These are phyloP conservation scores for Anomalospiza imberbis DNA, from an alignment of 2,797 vertebrate species.

Conservation along the genomic window DNA sequence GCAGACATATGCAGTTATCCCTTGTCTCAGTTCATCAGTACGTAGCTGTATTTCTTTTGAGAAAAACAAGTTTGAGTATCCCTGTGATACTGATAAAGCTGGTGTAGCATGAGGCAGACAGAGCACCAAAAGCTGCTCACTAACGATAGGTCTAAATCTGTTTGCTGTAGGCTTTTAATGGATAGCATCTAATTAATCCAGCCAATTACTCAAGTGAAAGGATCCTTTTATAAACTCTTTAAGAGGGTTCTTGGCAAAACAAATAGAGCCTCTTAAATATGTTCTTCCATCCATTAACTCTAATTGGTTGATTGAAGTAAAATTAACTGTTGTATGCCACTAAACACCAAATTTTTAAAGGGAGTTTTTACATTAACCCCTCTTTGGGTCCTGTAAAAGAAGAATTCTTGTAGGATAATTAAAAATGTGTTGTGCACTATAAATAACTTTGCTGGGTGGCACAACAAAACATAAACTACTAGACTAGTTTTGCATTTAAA, in stretches of 20 bases:
- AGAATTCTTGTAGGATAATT: constrained; percentile 23
- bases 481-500: constrained; percentile 36
- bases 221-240: constrained; percentile 35
- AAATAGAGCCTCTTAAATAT: constrained; percentile 24
- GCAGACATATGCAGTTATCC: neutral
- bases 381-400: constrained; percentile 11
- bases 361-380: constrained; percentile 10
- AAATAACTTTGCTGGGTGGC: constrained; percentile 6
- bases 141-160: neutral
- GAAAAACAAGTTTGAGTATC: neutral
- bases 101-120: neutral
- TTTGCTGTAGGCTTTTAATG: constrained; percentile 6
- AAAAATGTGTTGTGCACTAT: neutral
- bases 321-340: constrained; percentile 44
- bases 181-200: constrained; percentile 35
- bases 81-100: neutral
- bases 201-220: neutral
- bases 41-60: neutral
- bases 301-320: constrained; percentile 46
- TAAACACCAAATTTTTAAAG: constrained; percentile 24
- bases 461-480: constrained; percentile 29
- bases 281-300: constrained; percentile 51
- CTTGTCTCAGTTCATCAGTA: neutral
- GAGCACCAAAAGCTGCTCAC: neutral
- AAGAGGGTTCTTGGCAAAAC: constrained; percentile 23